Evolutionary conservation across 2,113 vertebrate genomes (phyloP).

Genomic region (Myotis brandtii): DNA sequence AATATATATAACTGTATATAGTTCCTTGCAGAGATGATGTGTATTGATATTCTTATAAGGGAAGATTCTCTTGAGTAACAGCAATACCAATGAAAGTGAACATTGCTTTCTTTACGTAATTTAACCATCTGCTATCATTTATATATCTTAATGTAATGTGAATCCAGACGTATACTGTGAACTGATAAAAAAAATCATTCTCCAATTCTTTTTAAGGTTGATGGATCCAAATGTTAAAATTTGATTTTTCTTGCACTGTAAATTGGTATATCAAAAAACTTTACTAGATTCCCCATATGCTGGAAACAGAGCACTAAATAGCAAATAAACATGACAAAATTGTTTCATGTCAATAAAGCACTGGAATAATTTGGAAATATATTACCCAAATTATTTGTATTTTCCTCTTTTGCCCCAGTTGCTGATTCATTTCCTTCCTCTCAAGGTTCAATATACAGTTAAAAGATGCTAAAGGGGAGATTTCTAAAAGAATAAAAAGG

Average conservation of each 20-base stretch:
- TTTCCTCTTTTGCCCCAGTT: neutral
- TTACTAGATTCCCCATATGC: neutral
- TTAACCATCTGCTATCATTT: neutral
- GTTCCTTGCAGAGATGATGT: neutral
- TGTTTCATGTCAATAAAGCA: neutral
- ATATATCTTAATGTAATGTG: neutral
- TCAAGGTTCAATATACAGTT: neutral
- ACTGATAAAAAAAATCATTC: neutral
- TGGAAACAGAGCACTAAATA: neutral
- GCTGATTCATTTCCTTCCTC: neutral
- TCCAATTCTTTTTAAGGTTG: neutral
- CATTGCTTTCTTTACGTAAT: neutral
- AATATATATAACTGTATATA: neutral
- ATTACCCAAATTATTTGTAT: neutral
- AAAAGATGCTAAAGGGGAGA: neutral
- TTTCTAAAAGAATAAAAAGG: neutral
- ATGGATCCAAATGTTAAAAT: neutral
- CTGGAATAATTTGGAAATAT: neutral
- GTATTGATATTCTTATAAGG: neutral
- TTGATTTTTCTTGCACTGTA: neutral
- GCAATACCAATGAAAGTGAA: neutral
- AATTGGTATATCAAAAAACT: neutral
- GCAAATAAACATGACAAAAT: neutral
- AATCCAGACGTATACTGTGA: neutral
- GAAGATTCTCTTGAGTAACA: neutral